Evolutionary conservation across 2,797 vertebrate genomes (phyloP).

Genomic region (Graptemys geographica): DNA sequence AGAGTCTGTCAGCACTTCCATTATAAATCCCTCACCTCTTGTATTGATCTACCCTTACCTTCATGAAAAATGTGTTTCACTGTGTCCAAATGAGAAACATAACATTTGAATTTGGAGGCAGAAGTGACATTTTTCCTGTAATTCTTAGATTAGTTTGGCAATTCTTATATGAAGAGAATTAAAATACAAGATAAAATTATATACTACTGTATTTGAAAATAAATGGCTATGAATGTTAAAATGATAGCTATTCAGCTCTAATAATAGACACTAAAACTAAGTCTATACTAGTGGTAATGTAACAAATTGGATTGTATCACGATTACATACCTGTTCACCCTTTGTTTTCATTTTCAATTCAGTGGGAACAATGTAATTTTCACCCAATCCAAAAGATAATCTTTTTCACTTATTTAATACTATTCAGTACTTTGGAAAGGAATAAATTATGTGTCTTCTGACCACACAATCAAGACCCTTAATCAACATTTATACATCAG

Average conservation of each 20-base stretch:
- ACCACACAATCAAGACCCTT: not conserved
- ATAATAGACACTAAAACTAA: not conserved
- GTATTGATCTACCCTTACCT: not conserved
- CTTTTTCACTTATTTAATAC: not conserved
- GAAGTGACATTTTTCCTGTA: not conserved
- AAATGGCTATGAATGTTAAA: not conserved
- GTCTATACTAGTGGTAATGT: not conserved
- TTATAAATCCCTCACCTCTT: not conserved
- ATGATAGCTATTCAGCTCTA: not conserved
- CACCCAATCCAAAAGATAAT: not conserved
- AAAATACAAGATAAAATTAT: not conserved
- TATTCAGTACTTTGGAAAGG: not conserved
- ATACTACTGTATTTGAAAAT: not conserved
- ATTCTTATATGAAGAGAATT: not conserved
- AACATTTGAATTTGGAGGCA: not conserved
- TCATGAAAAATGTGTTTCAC: not conserved
- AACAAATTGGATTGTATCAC: not conserved
- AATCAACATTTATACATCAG: not conserved
- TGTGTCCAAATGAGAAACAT: not conserved
- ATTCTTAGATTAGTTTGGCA: not conserved
- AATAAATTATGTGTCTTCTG: not conserved
- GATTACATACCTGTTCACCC: not conserved
- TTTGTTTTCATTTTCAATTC: not conserved
- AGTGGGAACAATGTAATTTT: not conserved
- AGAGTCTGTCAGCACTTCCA: not conserved